Conservation (phyloP, 2,888 invertebrate species). For the Lissonota sp. region DNA sequence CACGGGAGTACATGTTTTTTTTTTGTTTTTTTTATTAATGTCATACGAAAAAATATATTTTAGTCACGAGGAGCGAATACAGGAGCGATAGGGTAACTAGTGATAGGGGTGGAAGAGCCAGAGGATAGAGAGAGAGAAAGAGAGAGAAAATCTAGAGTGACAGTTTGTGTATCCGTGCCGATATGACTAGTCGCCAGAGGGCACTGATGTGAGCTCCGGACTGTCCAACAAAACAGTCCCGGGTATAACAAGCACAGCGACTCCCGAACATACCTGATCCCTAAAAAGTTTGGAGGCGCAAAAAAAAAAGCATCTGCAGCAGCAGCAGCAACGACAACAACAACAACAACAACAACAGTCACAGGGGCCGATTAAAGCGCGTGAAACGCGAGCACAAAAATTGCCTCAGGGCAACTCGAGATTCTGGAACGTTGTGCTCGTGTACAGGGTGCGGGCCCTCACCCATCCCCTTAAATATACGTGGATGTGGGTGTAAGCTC, state of each 20-base stretch:
- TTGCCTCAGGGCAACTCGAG: conserved; percentile 73
- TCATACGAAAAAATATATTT: conserved; percentile 56
- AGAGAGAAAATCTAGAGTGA: conserved; percentile 42
- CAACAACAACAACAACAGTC: conserved; percentile 27
- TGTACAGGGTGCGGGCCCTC: conserved; percentile 53
- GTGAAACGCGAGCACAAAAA: conserved; percentile 69
- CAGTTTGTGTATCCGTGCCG: conserved; percentile 43
- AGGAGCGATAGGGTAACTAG: too few relatives aligned
- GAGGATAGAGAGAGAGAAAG: conserved; percentile 40
- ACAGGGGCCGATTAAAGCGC: conserved; percentile 72
- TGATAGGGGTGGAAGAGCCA: too few relatives aligned
- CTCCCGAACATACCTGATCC: conserved; percentile 31
- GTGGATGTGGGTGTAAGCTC: conserved; percentile 59
- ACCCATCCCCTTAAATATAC: neutral
- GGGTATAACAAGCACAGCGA: conserved; percentile 34
- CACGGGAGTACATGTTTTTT: conserved; percentile 21
- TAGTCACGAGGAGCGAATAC: conserved; percentile 5
- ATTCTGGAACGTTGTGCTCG: conserved; percentile 70
- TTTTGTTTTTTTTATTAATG: conserved; percentile 53
- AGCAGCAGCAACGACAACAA: neutral
- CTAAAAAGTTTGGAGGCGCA: conserved; percentile 37
- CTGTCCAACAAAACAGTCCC: conserved; percentile 52
- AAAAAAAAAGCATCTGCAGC: too few relatives aligned
- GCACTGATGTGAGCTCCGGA: conserved; percentile 29
- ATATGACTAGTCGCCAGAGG: conserved; percentile 63